Evolutionary conservation across 2,113 vertebrate genomes (phyloP).

Genomic region (Cichladusa arquata): DNA sequence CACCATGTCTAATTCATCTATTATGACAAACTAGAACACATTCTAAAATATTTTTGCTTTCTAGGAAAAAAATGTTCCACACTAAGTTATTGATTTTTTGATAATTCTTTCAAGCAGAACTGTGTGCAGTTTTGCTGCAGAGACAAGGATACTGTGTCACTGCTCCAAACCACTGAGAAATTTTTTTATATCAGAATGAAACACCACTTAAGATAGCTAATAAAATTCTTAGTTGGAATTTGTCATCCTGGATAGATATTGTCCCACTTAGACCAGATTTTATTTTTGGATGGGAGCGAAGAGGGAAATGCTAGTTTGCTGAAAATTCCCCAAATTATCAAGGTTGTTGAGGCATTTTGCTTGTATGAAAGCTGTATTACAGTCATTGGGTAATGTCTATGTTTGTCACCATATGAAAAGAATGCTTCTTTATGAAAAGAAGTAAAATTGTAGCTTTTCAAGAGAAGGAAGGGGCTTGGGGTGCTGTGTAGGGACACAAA

Average conservation of each 20-base stretch:
- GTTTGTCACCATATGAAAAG: background rate
- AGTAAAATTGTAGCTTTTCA: background rate
- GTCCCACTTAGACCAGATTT: background rate
- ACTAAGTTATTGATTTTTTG: background rate
- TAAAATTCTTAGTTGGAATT: background rate
- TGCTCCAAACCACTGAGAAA: background rate
- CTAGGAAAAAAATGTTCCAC: background rate
- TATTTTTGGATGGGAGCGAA: fast-evolving
- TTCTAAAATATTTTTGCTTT: constrained; percentile 10
- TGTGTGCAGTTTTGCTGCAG: background rate
- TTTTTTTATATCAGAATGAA: background rate
- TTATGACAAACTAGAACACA: background rate
- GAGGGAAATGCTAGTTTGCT: background rate
- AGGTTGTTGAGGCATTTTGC: background rate
- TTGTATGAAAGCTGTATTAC: background rate
- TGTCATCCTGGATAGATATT: background rate
- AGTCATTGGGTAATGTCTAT: background rate
- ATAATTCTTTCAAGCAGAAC: background rate
- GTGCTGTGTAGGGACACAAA: background rate
- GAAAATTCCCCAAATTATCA: background rate
- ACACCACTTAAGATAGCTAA: background rate
- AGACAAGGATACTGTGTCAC: background rate
- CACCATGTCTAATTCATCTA: background rate
- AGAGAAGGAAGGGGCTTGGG: background rate
- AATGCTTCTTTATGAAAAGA: background rate